Conservation (phyloP, 2,888 invertebrate species). For the Platycheirus rosarum region DNA sequence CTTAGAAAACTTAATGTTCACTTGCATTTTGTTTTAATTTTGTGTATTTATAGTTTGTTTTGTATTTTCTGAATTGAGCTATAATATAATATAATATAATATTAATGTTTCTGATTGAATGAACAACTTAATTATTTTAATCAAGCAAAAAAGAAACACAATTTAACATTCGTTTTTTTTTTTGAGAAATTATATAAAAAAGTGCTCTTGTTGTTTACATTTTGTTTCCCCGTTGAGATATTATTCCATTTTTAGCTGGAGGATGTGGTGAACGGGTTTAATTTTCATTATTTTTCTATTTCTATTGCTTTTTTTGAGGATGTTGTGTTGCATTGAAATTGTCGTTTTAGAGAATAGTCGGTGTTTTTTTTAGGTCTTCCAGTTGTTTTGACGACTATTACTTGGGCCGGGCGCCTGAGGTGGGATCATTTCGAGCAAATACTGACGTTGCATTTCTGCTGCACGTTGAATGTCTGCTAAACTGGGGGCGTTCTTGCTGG, state of each 20-base stretch:
- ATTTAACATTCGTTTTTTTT: conserved; percentile 21
- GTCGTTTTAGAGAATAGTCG: neutral
- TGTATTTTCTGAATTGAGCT: conserved; percentile 65
- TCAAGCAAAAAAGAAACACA: conserved; percentile 41
- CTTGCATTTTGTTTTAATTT: conserved; percentile 55
- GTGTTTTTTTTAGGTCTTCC: conserved; percentile 81
- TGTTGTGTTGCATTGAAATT: conserved; percentile 38
- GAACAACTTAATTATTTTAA: conserved; percentile 36
- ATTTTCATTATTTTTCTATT: neutral
- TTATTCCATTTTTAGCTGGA: conserved; percentile 17
- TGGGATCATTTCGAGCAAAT: conserved; percentile 98
- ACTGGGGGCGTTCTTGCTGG: conserved; percentile 80
- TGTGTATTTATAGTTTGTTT: conserved; percentile 48
- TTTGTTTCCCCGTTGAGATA: conserved; percentile 64
- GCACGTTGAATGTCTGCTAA: conserved; percentile 92
- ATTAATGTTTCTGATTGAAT: conserved; percentile 40
- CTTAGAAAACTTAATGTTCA: conserved; percentile 71
- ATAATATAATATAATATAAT: conserved; percentile 16
- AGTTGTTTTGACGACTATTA: conserved; percentile 82
- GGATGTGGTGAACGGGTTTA: conserved; percentile 3
- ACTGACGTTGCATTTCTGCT: conserved; percentile 95
- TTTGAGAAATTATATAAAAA: conserved; percentile 28
- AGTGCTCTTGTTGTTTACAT: conserved; percentile 39
- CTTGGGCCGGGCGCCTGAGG: conserved; percentile 82
- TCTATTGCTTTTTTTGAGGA: conserved; percentile 45